These are phyloP conservation scores for Cercocebus atys DNA, from an alignment of 2,113 vertebrate genomes.

Conservation along the genomic window DNA sequence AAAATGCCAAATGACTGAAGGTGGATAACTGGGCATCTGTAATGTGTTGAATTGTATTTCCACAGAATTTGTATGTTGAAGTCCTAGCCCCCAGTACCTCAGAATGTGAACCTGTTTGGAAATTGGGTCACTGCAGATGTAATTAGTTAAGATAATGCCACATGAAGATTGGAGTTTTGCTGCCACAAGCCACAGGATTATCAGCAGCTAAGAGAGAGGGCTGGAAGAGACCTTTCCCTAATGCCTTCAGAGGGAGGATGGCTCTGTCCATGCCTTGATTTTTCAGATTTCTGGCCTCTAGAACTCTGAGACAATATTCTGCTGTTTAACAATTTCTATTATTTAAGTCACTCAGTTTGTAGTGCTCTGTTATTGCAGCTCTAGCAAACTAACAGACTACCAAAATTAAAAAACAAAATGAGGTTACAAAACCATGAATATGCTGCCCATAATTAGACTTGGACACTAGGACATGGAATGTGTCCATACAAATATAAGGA, in stretches of 20 bases:
- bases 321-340: not conserved
- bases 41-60: not conserved
- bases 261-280: not conserved
- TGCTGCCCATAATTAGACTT: not conserved
- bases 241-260: not conserved
- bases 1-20: not conserved
- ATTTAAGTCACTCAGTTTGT: not conserved
- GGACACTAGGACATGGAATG: not conserved
- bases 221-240: not conserved
- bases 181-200: not conserved
- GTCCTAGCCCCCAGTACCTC: not conserved
- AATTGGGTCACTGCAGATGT: not conserved
- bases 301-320: not conserved
- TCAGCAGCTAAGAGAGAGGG: not conserved
- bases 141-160: not conserved
- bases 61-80: not conserved
- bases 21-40: not conserved
- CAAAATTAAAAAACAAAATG: not conserved
- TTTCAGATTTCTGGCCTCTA: not conserved
- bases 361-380: not conserved
- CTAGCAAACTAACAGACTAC: not conserved
- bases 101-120: not conserved
- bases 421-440: not conserved
- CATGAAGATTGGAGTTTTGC: not conserved
- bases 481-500: not conserved